A percentile compares a stretch with the other conserved stretches of the same genome.
phyloP scores from a whole-genome alignment of 2,113 vertebrate genomes.

The Campylomormyrus tamandua region DNA sequence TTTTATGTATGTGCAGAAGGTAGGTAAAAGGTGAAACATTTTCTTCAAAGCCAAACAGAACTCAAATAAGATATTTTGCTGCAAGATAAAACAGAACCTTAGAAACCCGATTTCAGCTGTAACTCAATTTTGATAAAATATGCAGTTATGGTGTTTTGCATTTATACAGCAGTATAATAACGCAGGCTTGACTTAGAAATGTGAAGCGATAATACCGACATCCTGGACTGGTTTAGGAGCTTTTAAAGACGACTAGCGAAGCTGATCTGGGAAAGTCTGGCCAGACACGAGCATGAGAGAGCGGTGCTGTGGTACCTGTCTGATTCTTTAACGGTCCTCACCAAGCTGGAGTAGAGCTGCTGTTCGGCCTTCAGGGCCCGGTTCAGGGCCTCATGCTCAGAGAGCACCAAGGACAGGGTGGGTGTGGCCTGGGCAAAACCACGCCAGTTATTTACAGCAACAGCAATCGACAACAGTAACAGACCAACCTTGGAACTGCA shows the following conservation, averaged over 20 bases:
- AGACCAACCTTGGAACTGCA: not conserved
- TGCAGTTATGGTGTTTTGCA: not conserved
- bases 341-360: constrained; percentile 73
- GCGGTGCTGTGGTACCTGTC: constrained; percentile 64
- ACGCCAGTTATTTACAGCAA: not conserved
- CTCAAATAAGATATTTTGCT: not conserved
- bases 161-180: not conserved
- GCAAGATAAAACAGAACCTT: not conserved
- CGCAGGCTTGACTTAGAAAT: not conserved
- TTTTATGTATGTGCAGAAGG: not conserved
- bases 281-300: not conserved
- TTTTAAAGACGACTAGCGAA: not conserved
- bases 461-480: not conserved
- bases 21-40: not conserved
- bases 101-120: not conserved
- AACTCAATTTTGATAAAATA: not conserved
- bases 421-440: constrained; percentile 42
- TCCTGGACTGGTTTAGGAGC: not conserved
- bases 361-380: constrained; percentile 75
- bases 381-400: constrained; percentile 70
- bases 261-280: not conserved
- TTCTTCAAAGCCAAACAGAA: not conserved
- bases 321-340: constrained; percentile 75
- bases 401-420: constrained; percentile 43
- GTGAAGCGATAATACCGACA: not conserved